Percentiles rank a stretch among this genome's conserved stretches.
Evolutionary conservation across 2,797 vertebrate genomes (phyloP).

Genomic region (Trachops cirrhosus): DNA sequence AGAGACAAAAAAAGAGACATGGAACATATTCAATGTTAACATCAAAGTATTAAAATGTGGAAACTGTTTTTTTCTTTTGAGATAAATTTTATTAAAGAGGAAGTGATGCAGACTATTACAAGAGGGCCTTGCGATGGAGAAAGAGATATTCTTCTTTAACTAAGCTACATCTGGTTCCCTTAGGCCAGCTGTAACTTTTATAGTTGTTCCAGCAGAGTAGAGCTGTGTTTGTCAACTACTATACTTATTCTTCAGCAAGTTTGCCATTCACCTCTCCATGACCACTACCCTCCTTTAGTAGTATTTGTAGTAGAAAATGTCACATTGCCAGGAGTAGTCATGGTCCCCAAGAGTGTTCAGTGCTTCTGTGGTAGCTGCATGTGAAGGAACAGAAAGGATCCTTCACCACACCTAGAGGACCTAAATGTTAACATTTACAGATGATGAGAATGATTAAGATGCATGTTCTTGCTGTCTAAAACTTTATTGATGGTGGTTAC

Average conservation of each 20-base stretch:
- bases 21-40: constrained; percentile 2
- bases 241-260: constrained; percentile 7
- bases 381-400: constrained; percentile 26
- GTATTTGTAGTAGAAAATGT: neutral
- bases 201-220: neutral
- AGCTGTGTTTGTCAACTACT: constrained; percentile 2
- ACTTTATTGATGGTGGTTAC: constrained; percentile 56
- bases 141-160: neutral
- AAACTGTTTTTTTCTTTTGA: neutral
- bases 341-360: neutral
- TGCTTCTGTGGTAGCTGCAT: neutral
- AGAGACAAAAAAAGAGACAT: neutral
- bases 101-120: constrained; percentile 1
- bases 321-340: neutral
- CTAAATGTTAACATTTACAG: constrained; percentile 40
- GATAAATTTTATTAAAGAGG: constrained; percentile 45
- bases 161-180: neutral
- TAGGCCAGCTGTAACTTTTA: neutral
- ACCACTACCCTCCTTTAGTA: neutral
- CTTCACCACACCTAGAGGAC: neutral
- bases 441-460: constrained; percentile 26
- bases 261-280: neutral
- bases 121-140: neutral
- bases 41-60: neutral
- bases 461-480: constrained; percentile 61